Percentiles rank a stretch among this genome's conserved stretches.
These are phyloP conservation scores for Neolamprologus brichardi DNA, from an alignment of 2,113 vertebrate species.

Conservation along the genomic window DNA sequence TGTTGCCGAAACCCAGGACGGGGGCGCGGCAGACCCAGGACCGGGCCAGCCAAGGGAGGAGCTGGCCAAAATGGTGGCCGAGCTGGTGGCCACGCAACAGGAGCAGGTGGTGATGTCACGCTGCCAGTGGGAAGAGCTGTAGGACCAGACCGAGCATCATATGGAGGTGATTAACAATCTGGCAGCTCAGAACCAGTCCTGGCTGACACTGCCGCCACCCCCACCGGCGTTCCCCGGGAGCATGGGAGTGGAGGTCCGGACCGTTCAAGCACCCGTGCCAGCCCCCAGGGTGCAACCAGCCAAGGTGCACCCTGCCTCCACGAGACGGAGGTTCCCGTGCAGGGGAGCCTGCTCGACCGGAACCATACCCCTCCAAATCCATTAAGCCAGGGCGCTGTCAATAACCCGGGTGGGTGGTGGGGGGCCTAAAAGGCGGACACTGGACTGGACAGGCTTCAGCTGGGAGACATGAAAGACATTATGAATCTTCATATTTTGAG, in stretches of 20 bases:
- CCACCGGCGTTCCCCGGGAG: background rate
- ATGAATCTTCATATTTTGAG: background rate
- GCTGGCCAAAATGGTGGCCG: background rate
- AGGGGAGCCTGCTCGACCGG: background rate
- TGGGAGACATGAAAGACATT: background rate
- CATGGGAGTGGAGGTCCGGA: background rate
- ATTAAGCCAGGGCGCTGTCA: background rate
- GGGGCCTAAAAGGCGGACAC: background rate
- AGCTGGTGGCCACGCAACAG: background rate
- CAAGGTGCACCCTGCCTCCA: background rate
- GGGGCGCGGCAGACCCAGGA: background rate
- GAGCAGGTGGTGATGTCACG: background rate
- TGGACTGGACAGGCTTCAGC: background rate
- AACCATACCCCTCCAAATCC: background rate
- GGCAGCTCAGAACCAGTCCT: rapidly evolving
- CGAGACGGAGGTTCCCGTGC: background rate
- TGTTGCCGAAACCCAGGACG: background rate
- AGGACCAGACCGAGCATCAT: background rate
- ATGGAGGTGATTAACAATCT: background rate
- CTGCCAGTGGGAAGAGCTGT: background rate
- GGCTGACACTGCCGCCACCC: rapidly evolving
- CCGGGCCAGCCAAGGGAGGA: background rate
- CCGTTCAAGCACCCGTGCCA: rapidly evolving
- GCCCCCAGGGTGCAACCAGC: background rate
- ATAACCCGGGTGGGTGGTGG: background rate